Conservation (phyloP, 2,888 invertebrate species). For the Xanthostigma xanthostigma region DNA sequence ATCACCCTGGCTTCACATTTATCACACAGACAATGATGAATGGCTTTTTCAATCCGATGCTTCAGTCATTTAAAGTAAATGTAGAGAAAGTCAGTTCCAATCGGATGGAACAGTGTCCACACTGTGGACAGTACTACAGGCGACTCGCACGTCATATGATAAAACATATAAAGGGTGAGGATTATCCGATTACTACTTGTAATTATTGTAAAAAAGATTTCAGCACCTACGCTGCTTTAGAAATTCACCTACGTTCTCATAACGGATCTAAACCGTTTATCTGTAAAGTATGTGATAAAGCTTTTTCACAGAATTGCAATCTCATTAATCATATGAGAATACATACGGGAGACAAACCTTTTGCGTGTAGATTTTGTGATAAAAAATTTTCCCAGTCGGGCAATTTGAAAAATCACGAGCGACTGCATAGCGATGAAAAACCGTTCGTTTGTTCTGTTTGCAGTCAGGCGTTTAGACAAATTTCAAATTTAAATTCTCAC, state of each 20-base stretch:
- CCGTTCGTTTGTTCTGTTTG: conserved; percentile 15
- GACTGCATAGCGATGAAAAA: conserved; percentile 15
- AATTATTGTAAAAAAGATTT: conserved; percentile 10
- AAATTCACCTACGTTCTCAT: conserved; percentile 13
- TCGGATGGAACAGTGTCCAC: conserved; percentile 3
- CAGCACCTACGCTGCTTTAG: conserved; percentile 11
- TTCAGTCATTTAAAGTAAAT: neutral
- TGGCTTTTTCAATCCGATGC: too few relatives aligned
- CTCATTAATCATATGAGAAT: conserved; percentile 14
- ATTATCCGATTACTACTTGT: neutral
- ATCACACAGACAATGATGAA: too few relatives aligned
- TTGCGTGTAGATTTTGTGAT: conserved; percentile 13
- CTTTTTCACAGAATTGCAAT: conserved; percentile 15
- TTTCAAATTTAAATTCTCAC: conserved; percentile 16
- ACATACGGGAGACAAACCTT: conserved; percentile 14
- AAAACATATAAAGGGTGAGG: conserved; percentile 1
- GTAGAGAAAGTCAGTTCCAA: neutral
- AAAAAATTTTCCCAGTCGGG: conserved; percentile 16
- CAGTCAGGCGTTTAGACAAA: conserved; percentile 13
- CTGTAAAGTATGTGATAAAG: conserved; percentile 14
- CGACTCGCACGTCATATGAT: conserved; percentile 4
- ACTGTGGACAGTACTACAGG: conserved; percentile 5
- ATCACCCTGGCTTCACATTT: too few relatives aligned
- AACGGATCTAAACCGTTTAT: conserved; percentile 14
- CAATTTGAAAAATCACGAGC: conserved; percentile 16